Evolutionary conservation across 35 echinoderm and acorn worm genomes (phyloP).

Genomic region (Patiria miniata): DNA sequence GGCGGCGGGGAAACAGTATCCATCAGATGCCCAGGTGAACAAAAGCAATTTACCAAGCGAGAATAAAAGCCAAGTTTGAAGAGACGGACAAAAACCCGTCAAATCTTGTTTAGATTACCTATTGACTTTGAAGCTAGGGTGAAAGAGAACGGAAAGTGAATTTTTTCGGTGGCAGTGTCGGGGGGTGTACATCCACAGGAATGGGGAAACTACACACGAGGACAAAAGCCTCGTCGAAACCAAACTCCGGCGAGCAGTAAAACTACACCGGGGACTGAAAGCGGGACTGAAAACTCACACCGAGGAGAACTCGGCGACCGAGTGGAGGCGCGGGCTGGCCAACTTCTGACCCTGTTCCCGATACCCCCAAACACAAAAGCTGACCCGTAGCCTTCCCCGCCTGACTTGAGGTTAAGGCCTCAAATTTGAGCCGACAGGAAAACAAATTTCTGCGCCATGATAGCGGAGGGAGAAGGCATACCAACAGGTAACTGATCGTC

Average conservation of each 20-base stretch:
- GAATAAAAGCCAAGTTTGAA: neutral
- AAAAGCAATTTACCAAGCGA: neutral
- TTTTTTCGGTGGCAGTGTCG: neutral
- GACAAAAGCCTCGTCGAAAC: conserved; percentile 16
- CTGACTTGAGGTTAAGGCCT: conserved; percentile 20
- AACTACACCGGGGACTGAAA: conserved; percentile 18
- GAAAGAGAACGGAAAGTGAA: neutral
- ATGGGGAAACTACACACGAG: neutral
- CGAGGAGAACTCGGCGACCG: neutral
- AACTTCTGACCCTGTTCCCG: neutral
- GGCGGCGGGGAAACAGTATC: conserved; percentile 4
- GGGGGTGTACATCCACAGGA: neutral
- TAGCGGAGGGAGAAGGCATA: neutral
- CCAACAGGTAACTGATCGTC: conserved; percentile 1
- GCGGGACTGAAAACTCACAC: conserved; percentile 18
- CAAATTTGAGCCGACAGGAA: neutral
- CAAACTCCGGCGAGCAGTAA: neutral
- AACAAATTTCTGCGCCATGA: conserved; percentile 10
- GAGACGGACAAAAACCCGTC: neutral
- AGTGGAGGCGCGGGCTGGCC: neutral
- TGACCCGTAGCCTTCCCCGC: neutral
- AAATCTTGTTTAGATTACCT: conserved; percentile 23
- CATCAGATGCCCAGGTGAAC: neutral
- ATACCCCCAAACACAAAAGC: conserved; percentile 24
- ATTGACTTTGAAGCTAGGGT: neutral